Evolutionary conservation across 2,888 invertebrate species (phyloP), one percentile per base, ranked within the genome.

Genomic region (Harpagoxenus sublaevis): DNA sequence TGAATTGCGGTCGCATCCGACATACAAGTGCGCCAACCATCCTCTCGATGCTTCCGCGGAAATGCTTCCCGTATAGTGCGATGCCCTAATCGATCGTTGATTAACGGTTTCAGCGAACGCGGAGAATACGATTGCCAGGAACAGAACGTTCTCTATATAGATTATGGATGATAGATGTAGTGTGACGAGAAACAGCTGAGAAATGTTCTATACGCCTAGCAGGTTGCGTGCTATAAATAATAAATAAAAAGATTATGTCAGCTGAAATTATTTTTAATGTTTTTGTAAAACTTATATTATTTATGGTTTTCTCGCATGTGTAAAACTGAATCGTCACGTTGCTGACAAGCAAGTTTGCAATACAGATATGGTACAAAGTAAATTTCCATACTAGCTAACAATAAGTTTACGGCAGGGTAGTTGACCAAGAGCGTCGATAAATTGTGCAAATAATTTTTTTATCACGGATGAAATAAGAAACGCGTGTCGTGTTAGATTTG

Each of bases 311-410:
- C 12, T 73, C 39, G 79, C 79, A 73, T 81, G 79, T 51, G 60
- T 73, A 81, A 73, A 35, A 48, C 28, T 45, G 23, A 39, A 48
- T 35, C 35, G 15, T 79, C 15, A 39, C 31, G 12, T 68, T 45
- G 35, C 35, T 23, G 48, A 55, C 53, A 9, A 71, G 45, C 57
- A 79, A 48, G 23, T 12, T 71, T 23, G 60, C 73, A 66, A 66
- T 77, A 42, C 39, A 28, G 35, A 39, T 28, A 48, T 55, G 60
- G 35, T 60, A 62, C 57, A 28, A 73, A 73, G 73, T 81, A 81
- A 81, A 73, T 73, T 73, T 81, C 48, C 79, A 48, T 81, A 79
- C 70, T 48, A 57, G 42, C 31, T 45, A 23, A 23, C 23, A 23
- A 23, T 23, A 3, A 23, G n/a, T 35, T 60, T 18, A 5, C n/a